Conservation (phyloP, 2,113 vertebrate genomes). For the Petaurus breviceps region DNA sequence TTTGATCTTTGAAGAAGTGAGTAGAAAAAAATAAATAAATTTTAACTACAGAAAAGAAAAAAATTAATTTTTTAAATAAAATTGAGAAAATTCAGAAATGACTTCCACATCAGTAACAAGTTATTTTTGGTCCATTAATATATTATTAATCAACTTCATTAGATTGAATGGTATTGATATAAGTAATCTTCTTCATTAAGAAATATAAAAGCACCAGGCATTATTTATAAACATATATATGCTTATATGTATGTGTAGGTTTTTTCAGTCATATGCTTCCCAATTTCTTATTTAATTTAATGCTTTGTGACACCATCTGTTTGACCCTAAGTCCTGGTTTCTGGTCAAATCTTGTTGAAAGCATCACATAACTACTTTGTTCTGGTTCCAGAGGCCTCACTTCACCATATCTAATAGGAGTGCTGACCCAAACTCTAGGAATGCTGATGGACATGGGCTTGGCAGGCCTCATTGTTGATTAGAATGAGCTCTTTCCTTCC, state of each 20-base stretch:
- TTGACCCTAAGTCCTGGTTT: background rate
- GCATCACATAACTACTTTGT: slow-evolving; percentile 1
- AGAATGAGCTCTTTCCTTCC: background rate
- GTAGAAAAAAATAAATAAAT: background rate
- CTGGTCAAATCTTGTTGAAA: slow-evolving; percentile 36
- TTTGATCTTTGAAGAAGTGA: background rate
- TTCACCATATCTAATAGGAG: background rate
- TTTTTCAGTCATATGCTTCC: background rate
- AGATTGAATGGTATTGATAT: background rate
- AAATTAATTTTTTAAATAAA: background rate
- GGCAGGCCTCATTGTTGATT: background rate
- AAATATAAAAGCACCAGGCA: background rate
- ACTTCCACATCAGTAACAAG: background rate
- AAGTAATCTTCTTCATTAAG: background rate
- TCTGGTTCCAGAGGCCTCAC: slow-evolving; percentile 1
- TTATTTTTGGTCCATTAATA: background rate
- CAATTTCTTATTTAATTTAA: background rate
- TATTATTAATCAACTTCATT: background rate
- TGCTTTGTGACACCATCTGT: background rate
- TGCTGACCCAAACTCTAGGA: slow-evolving; percentile 21
- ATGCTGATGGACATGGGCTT: slow-evolving; percentile 18
- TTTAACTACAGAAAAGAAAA: background rate
- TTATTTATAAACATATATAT: background rate
- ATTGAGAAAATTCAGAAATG: background rate
- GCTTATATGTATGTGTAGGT: background rate